Conservation (phyloP, 2,888 invertebrate genomes). For the Drosophila birchii region DNA sequence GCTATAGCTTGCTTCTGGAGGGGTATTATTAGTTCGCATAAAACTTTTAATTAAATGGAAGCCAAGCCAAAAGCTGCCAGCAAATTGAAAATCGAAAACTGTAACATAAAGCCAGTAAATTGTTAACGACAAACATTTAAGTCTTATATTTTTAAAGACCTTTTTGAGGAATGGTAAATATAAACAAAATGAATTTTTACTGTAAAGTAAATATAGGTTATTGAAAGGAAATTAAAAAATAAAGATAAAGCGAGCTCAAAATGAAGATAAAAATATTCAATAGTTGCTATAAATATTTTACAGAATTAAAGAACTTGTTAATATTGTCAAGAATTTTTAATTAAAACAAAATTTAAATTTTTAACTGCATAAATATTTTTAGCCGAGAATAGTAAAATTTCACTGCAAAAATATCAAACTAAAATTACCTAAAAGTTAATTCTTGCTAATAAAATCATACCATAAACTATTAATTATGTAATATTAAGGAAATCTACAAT, state of each 20-base stretch:
- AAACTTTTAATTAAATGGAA: conserved; percentile 56
- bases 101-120: neutral
- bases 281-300: too few species aligned
- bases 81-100: conserved; percentile 4
- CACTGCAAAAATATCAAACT: too few species aligned
- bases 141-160: neutral
- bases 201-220: neutral
- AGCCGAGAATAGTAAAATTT: too few species aligned
- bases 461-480: neutral
- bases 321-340: too few species aligned
- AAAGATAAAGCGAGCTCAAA: too few species aligned
- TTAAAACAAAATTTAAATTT: too few species aligned
- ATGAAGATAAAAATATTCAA: too few species aligned
- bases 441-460: neutral
- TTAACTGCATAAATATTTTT: too few species aligned
- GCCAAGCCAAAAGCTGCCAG: conserved; percentile 1
- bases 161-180: too few species aligned
- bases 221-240: neutral
- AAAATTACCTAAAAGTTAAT: neutral
- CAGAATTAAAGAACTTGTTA: too few species aligned
- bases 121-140: neutral
- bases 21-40: conserved; percentile 34
- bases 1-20: neutral
- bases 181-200: neutral
- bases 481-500: neutral